These are phyloP conservation scores for Ursus arctos DNA, from an alignment of 2,113 vertebrate genomes.

Conservation along the genomic window DNA sequence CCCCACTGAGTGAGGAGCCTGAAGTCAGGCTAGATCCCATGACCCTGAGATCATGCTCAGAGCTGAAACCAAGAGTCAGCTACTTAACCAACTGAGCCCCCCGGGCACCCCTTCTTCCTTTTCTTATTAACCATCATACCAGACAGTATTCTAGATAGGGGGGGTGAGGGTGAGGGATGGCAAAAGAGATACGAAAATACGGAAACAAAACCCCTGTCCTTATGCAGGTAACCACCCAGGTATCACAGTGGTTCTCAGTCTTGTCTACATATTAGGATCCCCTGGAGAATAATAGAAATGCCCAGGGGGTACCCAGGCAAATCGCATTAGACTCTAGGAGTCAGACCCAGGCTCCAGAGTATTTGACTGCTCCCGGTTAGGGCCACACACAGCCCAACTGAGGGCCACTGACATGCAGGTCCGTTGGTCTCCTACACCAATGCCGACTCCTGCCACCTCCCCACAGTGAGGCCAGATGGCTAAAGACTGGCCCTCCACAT, in stretches of 20 bases:
- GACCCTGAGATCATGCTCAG: not conserved
- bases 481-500: not conserved
- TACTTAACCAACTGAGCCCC: not conserved
- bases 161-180: not conserved
- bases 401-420: not conserved
- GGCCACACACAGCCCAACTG: not conserved
- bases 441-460: too few species aligned
- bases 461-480: not conserved
- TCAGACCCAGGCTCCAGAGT: not conserved
- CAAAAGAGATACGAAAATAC: not conserved
- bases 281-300: not conserved
- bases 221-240: not conserved
- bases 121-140: not conserved
- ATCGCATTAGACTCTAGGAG: not conserved
- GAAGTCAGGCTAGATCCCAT: not conserved
- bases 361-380: accelerated
- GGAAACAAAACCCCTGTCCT: not conserved
- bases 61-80: not conserved
- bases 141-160: not conserved
- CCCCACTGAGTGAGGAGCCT: not conserved
- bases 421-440: accelerated
- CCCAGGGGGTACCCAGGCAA: not conserved
- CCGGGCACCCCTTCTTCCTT: not conserved
- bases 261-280: not conserved
- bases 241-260: not conserved